These are phyloP conservation scores for Epirrita christyi DNA, from an alignment of 2,888 invertebrate genomes.

Conservation along the genomic window DNA sequence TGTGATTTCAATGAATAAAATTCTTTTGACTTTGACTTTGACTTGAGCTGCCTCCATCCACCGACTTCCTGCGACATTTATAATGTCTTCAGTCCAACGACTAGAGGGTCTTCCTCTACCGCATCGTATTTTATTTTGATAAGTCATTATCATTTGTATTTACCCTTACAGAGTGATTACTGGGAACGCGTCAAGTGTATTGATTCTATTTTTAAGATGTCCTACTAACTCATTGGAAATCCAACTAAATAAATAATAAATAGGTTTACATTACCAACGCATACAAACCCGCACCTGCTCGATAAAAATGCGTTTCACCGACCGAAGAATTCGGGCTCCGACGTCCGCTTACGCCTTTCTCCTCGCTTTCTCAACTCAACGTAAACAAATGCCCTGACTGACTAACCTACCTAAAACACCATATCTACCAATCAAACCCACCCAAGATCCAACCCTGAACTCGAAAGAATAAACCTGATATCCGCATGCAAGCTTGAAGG, in stretches of 20 bases:
- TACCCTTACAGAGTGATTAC: too few relatives aligned
- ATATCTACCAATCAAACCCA: background rate
- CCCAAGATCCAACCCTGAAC: background rate
- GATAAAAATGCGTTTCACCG: constrained; percentile 67
- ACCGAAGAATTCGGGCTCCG: constrained; percentile 68
- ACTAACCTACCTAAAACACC: constrained; percentile 19
- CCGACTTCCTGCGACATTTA: too few relatives aligned
- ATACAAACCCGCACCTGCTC: constrained; percentile 36
- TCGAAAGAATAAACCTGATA: background rate
- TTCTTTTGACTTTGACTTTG: background rate
- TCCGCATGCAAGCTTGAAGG: background rate
- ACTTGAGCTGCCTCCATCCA: too few relatives aligned
- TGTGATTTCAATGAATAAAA: too few relatives aligned
- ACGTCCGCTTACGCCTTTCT: constrained; percentile 67
- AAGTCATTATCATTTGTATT: too few relatives aligned
- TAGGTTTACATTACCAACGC: background rate
- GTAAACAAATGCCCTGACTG: constrained; percentile 69
- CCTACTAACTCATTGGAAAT: too few relatives aligned
- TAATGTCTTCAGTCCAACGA: too few relatives aligned
- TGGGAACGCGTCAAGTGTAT: too few relatives aligned
- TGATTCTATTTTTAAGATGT: too few relatives aligned
- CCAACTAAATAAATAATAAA: too few relatives aligned
- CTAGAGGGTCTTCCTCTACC: too few relatives aligned
- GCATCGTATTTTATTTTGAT: too few relatives aligned
- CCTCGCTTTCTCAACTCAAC: constrained; percentile 71